Evolutionary conservation across 2,888 invertebrate species (phyloP).

Genomic region (Athalia circularis): DNA sequence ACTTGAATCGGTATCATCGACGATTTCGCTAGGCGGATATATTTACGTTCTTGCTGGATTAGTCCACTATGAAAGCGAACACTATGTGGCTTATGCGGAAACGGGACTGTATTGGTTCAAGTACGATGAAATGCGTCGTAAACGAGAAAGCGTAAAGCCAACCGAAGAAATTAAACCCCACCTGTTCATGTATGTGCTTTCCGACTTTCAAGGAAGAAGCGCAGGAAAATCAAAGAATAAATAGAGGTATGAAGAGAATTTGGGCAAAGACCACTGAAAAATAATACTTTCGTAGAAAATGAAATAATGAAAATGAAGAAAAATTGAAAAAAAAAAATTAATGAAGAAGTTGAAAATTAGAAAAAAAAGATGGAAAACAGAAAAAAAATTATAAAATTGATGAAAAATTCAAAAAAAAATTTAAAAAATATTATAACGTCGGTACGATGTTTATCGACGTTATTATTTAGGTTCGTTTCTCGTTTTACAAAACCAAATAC

Average conservation of each 20-base stretch:
- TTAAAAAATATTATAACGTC: too few relatives aligned
- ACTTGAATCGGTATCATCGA: conserved; percentile 23
- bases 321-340: too few relatives aligned
- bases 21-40: conserved; percentile 14
- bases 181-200: conserved; percentile 23
- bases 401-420: not conserved
- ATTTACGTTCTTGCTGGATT: conserved; percentile 9
- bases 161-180: conserved; percentile 6
- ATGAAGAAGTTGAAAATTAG: too few relatives aligned
- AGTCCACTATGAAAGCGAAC: conserved; percentile 1
- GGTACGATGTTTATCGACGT: not conserved
- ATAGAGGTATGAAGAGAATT: not conserved
- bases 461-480: not conserved
- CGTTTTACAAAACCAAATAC: not conserved
- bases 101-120: conserved; percentile 17
- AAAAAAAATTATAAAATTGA: not conserved
- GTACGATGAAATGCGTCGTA: conserved; percentile 27
- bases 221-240: not conserved
- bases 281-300: too few relatives aligned
- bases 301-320: too few relatives aligned
- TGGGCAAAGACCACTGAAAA: not conserved
- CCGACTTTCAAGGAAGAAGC: not conserved
- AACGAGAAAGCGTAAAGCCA: conserved; percentile 15
- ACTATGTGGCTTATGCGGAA: conserved; percentile 21
- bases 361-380: too few relatives aligned